Conservation (phyloP, 1,140 invertebrate species). For the Platyscapa corneri region DNA sequence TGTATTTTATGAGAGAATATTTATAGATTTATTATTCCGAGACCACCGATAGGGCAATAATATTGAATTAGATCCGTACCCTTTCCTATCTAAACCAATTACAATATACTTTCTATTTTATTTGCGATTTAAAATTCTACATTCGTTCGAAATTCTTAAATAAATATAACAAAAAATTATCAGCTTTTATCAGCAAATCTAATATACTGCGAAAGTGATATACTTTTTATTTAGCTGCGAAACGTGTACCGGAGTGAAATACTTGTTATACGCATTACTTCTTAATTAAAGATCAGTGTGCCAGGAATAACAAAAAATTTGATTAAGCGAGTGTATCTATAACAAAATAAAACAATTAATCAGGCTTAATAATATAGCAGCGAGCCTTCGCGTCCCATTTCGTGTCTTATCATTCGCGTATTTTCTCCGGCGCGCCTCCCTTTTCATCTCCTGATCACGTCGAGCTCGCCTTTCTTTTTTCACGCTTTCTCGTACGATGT, state of each 20-base stretch:
- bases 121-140: too few species aligned
- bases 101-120: too few species aligned
- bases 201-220: too few species aligned
- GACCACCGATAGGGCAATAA: too few species aligned
- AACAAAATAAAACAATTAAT: constrained; percentile 21
- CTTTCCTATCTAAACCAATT: too few species aligned
- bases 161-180: too few species aligned
- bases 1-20: too few species aligned
- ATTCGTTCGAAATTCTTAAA: too few species aligned
- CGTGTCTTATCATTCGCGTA: constrained; percentile 7
- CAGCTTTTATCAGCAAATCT: too few species aligned
- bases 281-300: not conserved
- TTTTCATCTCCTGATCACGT: not conserved
- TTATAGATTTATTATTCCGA: too few species aligned
- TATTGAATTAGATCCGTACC: too few species aligned
- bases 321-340: not conserved
- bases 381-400: constrained; percentile 3
- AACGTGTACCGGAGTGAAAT: not conserved
- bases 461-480: not conserved
- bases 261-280: not conserved
- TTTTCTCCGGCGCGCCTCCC: not conserved
- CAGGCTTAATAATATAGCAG: not conserved
- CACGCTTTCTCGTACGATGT: not conserved
- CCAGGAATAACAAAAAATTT: not conserved
- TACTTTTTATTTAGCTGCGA: too few species aligned